Base-by-base conservation (phyloP, 2,113 vertebrate genomes). In the Pelecanus crispus region DNA sequence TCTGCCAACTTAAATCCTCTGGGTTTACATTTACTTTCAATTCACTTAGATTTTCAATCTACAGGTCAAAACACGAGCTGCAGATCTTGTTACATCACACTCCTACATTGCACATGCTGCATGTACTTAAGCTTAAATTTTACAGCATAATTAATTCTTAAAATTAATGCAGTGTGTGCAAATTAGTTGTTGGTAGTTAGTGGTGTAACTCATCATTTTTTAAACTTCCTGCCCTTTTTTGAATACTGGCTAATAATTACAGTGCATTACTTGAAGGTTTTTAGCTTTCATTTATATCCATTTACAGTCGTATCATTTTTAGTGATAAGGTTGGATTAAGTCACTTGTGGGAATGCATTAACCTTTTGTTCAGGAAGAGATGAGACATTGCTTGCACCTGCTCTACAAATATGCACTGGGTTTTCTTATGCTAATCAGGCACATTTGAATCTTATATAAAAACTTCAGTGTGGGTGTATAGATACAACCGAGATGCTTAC, bases 351-450 rank as follows among this genome's bases (percentile, higher is more conserved):
- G 91, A 96, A 95, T 89, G 58, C 62, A 89, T 94, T 94, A 96
- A 90, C 80, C 91, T 97, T 96, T 95, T 95, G 89, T 94, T 97
- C 87, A 94, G 96, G 84, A 94, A 86, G 67, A 90, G 88, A 96
- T 97, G 95, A 97, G 88, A 82, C 93, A 94, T 59, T 63, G 32
- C 88, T 96, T 86, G 93, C 89, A 93, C 92, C 91, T 96, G 93
- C 93, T 96, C 67, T 75, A 71, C 88, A 93, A 87, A 93, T 88
- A 92, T 80, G 62, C 58, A 47, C 86, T 67, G 73, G 77, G 91
- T 97, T 97, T 97, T 96, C 95, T 96, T 94, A 95, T 94, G 86
- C 55, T 94, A 96, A 96, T 97, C 50, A 80, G 87, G 47, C 81
- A 92, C 77, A 96, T 96, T 79, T 94, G 58, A 96, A 67, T 96